Conservation (phyloP, 2,113 vertebrate genomes). For the Ceuthmochares aereus region DNA sequence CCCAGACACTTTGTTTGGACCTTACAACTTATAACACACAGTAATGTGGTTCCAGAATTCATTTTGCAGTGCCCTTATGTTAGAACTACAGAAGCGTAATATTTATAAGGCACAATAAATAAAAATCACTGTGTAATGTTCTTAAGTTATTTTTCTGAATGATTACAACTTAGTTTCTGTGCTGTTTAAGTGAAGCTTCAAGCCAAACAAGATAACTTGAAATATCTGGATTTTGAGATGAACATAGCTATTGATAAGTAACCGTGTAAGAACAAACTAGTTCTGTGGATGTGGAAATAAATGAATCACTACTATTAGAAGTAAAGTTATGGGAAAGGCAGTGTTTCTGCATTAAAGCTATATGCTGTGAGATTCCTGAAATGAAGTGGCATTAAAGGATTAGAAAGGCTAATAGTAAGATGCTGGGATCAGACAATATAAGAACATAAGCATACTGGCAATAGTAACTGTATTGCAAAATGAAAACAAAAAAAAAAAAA, state of each 20-base stretch:
- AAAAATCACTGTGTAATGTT: background rate
- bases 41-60: background rate
- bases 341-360: background rate
- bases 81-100: background rate
- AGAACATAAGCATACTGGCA: background rate
- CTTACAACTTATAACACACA: background rate
- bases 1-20: background rate
- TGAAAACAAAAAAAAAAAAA: background rate
- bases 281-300: conserved; percentile 41
- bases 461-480: background rate
- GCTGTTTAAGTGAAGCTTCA: background rate
- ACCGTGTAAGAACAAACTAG: background rate
- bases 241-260: background rate
- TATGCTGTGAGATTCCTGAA: conserved; percentile 9
- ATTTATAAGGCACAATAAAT: background rate
- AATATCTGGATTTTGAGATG: background rate
- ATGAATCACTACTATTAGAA: background rate
- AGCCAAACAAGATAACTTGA: background rate
- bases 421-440: background rate
- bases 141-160: background rate
- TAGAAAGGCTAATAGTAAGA: background rate
- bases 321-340: background rate
- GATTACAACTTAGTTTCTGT: background rate
- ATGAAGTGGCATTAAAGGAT: background rate
- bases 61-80: rapidly evolving